Percentiles rank a stretch among this genome's conserved stretches.
Evolutionary conservation across 2,888 invertebrate genomes (phyloP).

Genomic region (Ganaspis brasiliensis): DNA sequence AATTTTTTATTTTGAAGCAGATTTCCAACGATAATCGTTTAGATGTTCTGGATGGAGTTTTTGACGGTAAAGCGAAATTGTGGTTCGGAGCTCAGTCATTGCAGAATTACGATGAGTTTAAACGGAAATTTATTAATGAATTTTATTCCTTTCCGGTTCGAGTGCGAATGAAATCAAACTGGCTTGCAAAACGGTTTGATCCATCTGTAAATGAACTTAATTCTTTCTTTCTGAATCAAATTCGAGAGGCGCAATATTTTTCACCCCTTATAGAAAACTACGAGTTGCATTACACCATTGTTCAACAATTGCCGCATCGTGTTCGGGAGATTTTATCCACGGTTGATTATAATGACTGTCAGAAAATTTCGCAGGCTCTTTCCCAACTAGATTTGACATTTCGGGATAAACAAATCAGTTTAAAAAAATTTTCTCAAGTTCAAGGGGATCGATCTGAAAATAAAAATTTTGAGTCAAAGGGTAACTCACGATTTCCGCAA

Average conservation of each 20-base stretch:
- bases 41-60: conserved; percentile 29
- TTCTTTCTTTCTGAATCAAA: no score
- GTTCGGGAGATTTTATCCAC: neutral
- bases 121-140: conserved; percentile 46
- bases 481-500: no score
- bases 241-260: neutral
- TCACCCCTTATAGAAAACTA: neutral
- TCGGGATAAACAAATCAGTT: neutral
- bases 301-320: neutral
- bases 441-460: no score
- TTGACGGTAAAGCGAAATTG: conserved; percentile 38
- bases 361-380: neutral
- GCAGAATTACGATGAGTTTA: conserved; percentile 39
- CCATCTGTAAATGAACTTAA: neutral
- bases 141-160: conserved; percentile 49
- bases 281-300: neutral
- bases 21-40: conserved; percentile 7
- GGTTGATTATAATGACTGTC: neutral
- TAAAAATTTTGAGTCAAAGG: neutral
- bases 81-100: conserved; percentile 48
- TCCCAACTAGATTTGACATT: neutral
- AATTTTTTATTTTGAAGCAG: conserved; percentile 14
- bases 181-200: conserved; percentile 45
- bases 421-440: neutral
- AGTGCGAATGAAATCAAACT: conserved; percentile 43